Evolutionary conservation across 2,113 vertebrate genomes (phyloP).

Genomic region (Physeter macrocephalus): DNA sequence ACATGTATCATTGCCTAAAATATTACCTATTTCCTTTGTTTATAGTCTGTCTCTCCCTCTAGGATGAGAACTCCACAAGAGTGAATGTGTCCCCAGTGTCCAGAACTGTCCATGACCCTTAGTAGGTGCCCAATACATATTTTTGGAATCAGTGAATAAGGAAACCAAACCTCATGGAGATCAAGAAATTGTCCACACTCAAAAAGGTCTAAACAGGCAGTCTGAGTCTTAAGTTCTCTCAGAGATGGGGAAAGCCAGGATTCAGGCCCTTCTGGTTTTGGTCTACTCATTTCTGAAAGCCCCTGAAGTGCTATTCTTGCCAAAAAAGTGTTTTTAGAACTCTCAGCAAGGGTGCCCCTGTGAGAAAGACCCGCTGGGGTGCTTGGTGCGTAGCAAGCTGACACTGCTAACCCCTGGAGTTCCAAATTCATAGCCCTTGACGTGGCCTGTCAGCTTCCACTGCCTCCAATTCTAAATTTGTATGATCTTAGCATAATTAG

Average conservation of each 20-base stretch:
- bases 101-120: neutral
- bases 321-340: constrained; percentile 5
- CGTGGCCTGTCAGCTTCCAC: constrained; percentile 78
- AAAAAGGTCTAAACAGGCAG: neutral
- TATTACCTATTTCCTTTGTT: neutral
- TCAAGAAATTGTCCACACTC: neutral
- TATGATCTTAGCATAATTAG: constrained; percentile 80
- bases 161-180: neutral
- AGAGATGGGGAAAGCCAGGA: neutral
- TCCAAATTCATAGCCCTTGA: constrained; percentile 80
- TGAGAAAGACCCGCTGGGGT: neutral
- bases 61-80: neutral
- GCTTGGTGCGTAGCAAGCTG: constrained; percentile 8
- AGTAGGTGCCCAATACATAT: neutral
- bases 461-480: constrained; percentile 69
- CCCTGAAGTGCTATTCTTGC: constrained; percentile 29
- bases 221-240: neutral
- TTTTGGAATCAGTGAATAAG: neutral
- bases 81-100: neutral
- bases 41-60: neutral
- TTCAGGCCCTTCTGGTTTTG: neutral
- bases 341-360: neutral
- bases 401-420: constrained; percentile 64
- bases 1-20: neutral
- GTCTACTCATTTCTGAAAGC: constrained; percentile 3